Evolutionary conservation across 2,113 vertebrate genomes (phyloP).

Genomic region (Procavia capensis): DNA sequence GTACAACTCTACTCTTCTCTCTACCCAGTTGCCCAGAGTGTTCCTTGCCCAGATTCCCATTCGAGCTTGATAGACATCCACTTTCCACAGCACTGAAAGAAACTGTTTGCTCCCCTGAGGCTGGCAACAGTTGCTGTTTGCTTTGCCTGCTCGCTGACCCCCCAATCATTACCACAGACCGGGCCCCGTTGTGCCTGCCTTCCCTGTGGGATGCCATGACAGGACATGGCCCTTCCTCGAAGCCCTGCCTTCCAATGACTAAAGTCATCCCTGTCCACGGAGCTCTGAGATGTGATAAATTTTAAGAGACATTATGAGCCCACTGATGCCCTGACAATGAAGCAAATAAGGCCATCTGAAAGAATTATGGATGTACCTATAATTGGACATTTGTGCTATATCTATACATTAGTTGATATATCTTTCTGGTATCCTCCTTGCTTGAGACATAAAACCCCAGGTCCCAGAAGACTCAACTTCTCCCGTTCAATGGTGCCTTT

Average conservation of each 20-base stretch:
- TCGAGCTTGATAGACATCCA: background rate
- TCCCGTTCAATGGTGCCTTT: slow-evolving; percentile 79
- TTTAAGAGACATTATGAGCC: slow-evolving; percentile 52
- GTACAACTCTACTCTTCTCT: background rate
- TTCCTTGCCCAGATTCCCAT: background rate
- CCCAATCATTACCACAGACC: too few relatives aligned
- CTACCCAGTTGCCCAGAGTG: background rate
- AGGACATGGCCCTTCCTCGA: background rate
- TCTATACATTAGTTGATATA: slow-evolving; percentile 1
- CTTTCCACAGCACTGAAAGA: background rate
- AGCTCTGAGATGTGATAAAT: slow-evolving; percentile 10
- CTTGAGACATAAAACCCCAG: slow-evolving; percentile 80
- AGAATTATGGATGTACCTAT: slow-evolving; percentile 51
- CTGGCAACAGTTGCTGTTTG: background rate
- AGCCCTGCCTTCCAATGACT: background rate
- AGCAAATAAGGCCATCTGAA: slow-evolving; percentile 57
- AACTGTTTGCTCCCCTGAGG: background rate
- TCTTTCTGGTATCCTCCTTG: slow-evolving; percentile 50
- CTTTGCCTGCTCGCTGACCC: background rate
- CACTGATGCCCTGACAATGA: background rate
- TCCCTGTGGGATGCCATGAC: background rate
- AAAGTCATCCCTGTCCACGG: background rate
- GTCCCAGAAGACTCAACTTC: slow-evolving; percentile 76
- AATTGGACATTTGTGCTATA: slow-evolving; percentile 13
- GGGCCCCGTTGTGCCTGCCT: rapidly evolving